Evolutionary conservation across 1,140 invertebrate species (phyloP).

Genomic region (Semibalanus balanoides): DNA sequence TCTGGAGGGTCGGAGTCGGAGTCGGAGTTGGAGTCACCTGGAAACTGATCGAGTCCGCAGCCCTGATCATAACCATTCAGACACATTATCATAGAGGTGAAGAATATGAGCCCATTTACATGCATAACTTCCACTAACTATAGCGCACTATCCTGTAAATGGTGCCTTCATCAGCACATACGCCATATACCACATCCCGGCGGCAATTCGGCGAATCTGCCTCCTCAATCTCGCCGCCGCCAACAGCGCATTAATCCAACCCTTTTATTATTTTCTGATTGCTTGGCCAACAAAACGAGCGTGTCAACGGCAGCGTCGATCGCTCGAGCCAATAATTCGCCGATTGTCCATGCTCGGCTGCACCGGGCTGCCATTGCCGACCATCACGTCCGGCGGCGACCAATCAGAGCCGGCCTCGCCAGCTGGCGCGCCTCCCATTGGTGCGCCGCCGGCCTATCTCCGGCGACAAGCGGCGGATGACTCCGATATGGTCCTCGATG

Average conservation of each 20-base stretch:
- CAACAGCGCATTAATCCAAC: not conserved
- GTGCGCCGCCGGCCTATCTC: not conserved
- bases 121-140: no score
- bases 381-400: not conserved
- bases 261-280: conserved; percentile 3
- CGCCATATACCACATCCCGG: no score
- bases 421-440: not conserved
- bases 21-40: no score
- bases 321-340: not conserved
- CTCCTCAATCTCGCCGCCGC: no score
- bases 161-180: no score
- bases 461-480: not conserved
- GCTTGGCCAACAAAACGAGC: conserved; percentile 1
- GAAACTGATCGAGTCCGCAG: no score
- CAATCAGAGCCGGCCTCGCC: not conserved
- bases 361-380: not conserved
- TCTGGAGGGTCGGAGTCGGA: no score
- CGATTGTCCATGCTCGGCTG: not conserved
- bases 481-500: not conserved
- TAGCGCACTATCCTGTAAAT: no score
- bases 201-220: no score
- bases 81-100: no score
- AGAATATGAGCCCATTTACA: no score
- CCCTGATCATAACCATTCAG: no score
- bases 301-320: not conserved